Percentiles rank a stretch among this genome's conserved stretches.
phyloP scores from a whole-genome alignment of 2,888 invertebrate genomes.

The Villa cingulata region DNA sequence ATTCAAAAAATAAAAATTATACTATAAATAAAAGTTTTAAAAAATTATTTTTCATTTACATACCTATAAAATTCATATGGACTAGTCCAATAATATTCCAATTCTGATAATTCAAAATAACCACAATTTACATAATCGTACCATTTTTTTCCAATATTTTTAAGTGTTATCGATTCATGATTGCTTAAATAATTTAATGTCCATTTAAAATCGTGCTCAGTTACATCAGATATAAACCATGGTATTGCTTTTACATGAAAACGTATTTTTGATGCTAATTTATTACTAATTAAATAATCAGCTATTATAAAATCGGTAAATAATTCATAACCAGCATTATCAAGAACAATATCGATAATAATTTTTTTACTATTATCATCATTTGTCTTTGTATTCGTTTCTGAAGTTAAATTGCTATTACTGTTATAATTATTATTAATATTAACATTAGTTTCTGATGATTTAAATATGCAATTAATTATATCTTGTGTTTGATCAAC shows the following conservation, averaged over 20 bases:
- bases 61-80: slow-evolving; percentile 56
- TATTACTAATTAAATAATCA: slow-evolving; percentile 54
- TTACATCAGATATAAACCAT: slow-evolving; percentile 94
- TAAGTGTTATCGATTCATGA: slow-evolving; percentile 23
- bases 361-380: slow-evolving; percentile 21
- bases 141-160: slow-evolving; percentile 46
- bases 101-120: slow-evolving; percentile 35
- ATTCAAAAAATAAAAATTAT: not conserved
- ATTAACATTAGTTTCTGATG: no score
- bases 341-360: slow-evolving; percentile 67
- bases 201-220: slow-evolving; percentile 58
- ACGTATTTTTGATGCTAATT: slow-evolving; percentile 51
- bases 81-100: slow-evolving; percentile 74
- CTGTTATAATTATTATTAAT: not conserved
- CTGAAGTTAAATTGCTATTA: no score
- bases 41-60: not conserved
- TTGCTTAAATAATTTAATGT: slow-evolving; percentile 40
- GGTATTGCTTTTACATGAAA: slow-evolving; percentile 81
- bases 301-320: slow-evolving; percentile 80
- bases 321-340: slow-evolving; percentile 90
- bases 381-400: slow-evolving; percentile 14
- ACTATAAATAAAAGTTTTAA: not conserved
- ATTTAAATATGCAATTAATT: slow-evolving; percentile 37
- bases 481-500: slow-evolving; percentile 45
- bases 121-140: slow-evolving; percentile 40